Conservation (phyloP, 2,888 invertebrate species). For the Prosopocoilus inquinatus region DNA sequence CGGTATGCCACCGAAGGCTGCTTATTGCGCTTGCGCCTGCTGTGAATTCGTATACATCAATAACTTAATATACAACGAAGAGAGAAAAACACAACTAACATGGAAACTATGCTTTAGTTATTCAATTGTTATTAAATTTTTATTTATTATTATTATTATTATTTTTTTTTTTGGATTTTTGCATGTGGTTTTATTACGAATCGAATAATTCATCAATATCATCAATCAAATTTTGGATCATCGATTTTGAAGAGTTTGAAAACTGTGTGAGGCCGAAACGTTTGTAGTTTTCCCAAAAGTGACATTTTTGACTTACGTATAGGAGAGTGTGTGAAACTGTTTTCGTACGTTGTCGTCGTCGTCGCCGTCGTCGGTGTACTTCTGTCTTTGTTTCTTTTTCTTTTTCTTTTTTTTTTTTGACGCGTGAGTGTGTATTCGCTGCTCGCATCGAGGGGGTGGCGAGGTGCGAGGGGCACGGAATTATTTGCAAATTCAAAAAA, state of each 20-base stretch:
- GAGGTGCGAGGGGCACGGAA: background rate
- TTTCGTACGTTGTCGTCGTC: too few species aligned
- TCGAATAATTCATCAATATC: too few species aligned
- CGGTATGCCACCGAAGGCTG: background rate
- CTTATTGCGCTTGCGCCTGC: background rate
- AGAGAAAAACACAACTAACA: conserved; percentile 36
- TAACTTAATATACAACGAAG: conserved; percentile 24
- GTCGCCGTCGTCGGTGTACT: too few species aligned
- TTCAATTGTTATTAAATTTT: too few species aligned
- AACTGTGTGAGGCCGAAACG: conserved; percentile 12
- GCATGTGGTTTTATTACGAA: conserved; percentile 6
- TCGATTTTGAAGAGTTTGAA: too few species aligned
- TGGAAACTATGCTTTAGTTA: conserved; percentile 29
- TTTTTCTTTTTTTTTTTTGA: too few species aligned
- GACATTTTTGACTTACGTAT: conserved; percentile 16
- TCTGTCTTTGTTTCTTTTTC: too few species aligned
- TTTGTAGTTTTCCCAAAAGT: conserved; percentile 22
- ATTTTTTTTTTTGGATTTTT: conserved; percentile 2
- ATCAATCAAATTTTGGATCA: too few species aligned
- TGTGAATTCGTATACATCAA: conserved; percentile 15
- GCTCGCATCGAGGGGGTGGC: background rate
- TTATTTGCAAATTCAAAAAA: too few species aligned
- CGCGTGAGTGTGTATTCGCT: too few species aligned
- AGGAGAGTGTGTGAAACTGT: background rate
- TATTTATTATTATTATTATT: too few species aligned